These are phyloP conservation scores for Cryptophagus acutangulus DNA, from an alignment of 2,888 invertebrate genomes.

Conservation along the genomic window DNA sequence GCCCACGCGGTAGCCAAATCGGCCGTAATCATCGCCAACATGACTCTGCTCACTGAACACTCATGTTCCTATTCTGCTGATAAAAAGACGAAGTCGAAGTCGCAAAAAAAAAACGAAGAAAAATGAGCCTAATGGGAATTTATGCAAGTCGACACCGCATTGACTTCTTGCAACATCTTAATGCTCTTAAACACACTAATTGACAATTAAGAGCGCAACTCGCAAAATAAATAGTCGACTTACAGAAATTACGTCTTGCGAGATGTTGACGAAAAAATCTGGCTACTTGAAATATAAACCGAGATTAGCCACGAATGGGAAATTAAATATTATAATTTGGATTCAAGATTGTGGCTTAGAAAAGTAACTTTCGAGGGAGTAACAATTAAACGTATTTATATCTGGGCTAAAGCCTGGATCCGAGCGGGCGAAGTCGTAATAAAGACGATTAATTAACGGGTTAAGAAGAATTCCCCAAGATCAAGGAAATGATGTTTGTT, in stretches of 20 bases:
- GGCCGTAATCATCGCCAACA: constrained; percentile 41
- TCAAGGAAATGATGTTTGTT: constrained; percentile 29
- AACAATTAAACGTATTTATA: constrained; percentile 6
- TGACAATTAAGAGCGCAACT: constrained; percentile 38
- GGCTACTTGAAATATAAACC: too few relatives aligned
- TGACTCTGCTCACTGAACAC: constrained; percentile 42
- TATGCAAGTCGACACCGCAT: constrained; percentile 35
- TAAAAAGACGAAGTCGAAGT: constrained; percentile 24
- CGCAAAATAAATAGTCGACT: too few relatives aligned
- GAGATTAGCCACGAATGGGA: too few relatives aligned
- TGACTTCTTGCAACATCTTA: constrained; percentile 34
- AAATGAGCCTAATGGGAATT: constrained; percentile 41
- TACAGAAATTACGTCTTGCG: too few relatives aligned
- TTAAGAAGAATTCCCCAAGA: constrained; percentile 25
- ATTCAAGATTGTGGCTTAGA: not conserved
- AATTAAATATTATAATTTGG: not conserved
- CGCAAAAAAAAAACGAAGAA: constrained; percentile 4
- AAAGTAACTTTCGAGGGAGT: not conserved
- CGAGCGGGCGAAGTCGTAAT: constrained; percentile 2
- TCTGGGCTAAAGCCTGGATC: constrained; percentile 4
- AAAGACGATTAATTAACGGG: constrained; percentile 22
- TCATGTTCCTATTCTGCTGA: constrained; percentile 41
- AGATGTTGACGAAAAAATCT: too few relatives aligned
- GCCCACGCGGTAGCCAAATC: constrained; percentile 38
- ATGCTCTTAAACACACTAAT: constrained; percentile 38